Percentiles rank a stretch among this genome's conserved stretches.
These are phyloP conservation scores for Apomyelois bistriatella DNA, from an alignment of 2,888 invertebrate species.

Conservation along the genomic window DNA sequence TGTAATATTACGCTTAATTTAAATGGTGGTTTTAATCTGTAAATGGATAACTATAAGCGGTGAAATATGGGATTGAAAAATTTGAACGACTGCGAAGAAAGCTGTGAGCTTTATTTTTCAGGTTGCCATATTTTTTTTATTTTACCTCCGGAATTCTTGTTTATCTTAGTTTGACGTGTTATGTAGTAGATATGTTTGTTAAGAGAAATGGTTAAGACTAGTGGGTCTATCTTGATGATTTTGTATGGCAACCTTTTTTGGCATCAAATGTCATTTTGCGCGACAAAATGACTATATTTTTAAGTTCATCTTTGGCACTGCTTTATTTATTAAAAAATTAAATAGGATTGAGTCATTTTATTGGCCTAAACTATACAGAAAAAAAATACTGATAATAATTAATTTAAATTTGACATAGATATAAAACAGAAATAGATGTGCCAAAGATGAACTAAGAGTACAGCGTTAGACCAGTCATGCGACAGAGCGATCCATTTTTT, in stretches of 20 bases:
- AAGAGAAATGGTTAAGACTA: neutral
- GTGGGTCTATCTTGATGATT: slow-evolving; percentile 9
- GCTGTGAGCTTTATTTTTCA: slow-evolving; percentile 68
- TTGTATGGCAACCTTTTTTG: slow-evolving; percentile 54
- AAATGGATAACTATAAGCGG: slow-evolving; percentile 68
- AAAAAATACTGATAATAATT: too few relatives aligned
- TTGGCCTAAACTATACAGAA: too few relatives aligned
- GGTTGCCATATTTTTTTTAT: slow-evolving; percentile 50
- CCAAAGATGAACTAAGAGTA: slow-evolving; percentile 19
- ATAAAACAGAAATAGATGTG: slow-evolving; percentile 5
- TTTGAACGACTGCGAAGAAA: slow-evolving; percentile 75
- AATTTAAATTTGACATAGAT: neutral
- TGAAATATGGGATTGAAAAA: slow-evolving; percentile 57
- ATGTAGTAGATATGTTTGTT: slow-evolving; percentile 1
- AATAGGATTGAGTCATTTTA: neutral
- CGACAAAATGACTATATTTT: slow-evolving; percentile 39
- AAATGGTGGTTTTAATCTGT: slow-evolving; percentile 49
- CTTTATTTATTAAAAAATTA: neutral
- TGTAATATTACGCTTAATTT: slow-evolving; percentile 57
- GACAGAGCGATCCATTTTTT: slow-evolving; percentile 51
- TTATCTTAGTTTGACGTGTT: neutral
- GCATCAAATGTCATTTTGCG: slow-evolving; percentile 39
- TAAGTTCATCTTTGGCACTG: slow-evolving; percentile 47
- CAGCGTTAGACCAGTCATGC: slow-evolving; percentile 46
- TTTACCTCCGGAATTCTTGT: neutral